phyloP scores from a whole-genome alignment of 2,113 vertebrate species.

The Progne subis region DNA sequence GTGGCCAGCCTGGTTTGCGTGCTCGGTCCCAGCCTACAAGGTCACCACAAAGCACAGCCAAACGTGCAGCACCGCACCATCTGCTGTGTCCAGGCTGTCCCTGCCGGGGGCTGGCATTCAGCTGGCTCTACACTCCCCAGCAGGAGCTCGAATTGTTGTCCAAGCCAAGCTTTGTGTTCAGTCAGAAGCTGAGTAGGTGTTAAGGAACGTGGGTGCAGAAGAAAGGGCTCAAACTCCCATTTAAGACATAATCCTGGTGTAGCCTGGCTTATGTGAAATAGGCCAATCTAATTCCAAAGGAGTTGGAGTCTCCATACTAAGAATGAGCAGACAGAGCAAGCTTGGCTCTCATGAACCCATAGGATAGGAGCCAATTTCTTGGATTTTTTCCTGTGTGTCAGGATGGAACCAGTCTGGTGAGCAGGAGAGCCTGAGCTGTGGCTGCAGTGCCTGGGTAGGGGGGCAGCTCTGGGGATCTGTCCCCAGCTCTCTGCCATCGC shows the following conservation, averaged over 20 bases:
- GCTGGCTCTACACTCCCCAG: not conserved
- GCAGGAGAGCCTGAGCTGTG: not conserved
- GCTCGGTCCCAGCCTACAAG: not conserved
- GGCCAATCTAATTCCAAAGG: not conserved
- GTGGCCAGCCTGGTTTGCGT: not conserved
- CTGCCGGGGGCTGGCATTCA: not conserved
- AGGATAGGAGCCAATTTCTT: not conserved
- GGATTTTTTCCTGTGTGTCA: not conserved
- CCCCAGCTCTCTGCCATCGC: not conserved
- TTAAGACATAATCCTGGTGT: not conserved
- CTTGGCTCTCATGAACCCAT: not conserved
- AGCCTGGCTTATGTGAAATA: not conserved
- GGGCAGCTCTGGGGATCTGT: not conserved
- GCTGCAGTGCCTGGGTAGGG: not conserved
- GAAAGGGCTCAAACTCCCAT: not conserved
- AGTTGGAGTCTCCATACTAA: not conserved
- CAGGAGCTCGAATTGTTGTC: not conserved
- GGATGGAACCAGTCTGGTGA: not conserved
- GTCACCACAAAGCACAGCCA: not conserved
- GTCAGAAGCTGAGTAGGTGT: not conserved
- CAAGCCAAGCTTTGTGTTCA: not conserved
- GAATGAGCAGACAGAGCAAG: not conserved
- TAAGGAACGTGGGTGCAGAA: not conserved
- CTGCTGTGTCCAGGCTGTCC: not conserved
- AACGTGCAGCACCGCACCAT: not conserved